Percentiles rank a stretch among this genome's conserved stretches.
Evolutionary conservation across 2,113 vertebrate species (phyloP).

Genomic region (Onychostruthus taczanowskii): DNA sequence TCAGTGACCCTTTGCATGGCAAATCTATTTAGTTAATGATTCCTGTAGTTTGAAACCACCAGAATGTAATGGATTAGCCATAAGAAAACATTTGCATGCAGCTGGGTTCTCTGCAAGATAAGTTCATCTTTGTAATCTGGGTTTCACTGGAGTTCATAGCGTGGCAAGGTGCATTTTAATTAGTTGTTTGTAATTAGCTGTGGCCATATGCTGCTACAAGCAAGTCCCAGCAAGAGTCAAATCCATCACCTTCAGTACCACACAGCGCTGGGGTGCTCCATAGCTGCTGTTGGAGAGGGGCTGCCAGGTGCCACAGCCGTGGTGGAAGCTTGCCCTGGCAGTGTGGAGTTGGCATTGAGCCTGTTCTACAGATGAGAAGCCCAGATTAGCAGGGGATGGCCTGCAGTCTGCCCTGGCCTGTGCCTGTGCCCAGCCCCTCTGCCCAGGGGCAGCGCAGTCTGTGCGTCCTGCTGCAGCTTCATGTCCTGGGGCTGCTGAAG

Average conservation of each 20-base stretch:
- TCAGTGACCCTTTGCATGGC: not conserved
- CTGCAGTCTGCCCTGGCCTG: not conserved
- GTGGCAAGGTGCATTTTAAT: not conserved
- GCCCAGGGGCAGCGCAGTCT: fast-evolving
- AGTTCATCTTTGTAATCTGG: not conserved
- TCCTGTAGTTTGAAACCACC: not conserved
- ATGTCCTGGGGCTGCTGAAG: fast-evolving
- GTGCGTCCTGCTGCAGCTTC: not conserved
- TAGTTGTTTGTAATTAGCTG: not conserved
- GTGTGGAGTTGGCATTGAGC: not conserved
- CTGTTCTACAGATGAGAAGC: not conserved
- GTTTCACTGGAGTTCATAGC: not conserved
- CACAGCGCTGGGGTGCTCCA: fast-evolving
- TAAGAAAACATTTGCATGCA: not conserved
- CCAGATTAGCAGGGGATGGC: not conserved
- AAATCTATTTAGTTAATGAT: not conserved
- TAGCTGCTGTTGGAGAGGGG: not conserved
- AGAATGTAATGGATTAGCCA: not conserved
- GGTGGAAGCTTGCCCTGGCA: not conserved
- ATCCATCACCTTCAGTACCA: not conserved
- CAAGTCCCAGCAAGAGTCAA: not conserved
- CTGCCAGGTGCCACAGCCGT: fast-evolving
- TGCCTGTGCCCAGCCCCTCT: not conserved
- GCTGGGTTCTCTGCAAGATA: not conserved
- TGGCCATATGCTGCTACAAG: not conserved